Base-by-base conservation (phyloP, 2,113 vertebrate genomes). In the Podarcis raffonei region DNA sequence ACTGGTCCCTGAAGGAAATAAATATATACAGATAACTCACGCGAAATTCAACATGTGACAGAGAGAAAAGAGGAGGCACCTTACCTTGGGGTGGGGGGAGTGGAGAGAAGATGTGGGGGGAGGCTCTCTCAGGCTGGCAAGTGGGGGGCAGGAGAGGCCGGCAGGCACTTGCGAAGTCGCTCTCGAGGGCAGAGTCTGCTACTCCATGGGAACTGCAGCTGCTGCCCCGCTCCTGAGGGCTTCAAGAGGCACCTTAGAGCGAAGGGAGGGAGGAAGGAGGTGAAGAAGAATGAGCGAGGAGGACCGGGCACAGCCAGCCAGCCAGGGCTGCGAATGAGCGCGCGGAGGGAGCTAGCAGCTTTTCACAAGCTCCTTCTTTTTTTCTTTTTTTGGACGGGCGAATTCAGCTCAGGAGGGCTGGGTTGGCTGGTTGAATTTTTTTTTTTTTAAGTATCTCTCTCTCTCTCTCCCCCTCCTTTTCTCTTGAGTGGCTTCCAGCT, bases 401-500 rank as follows among this genome's bases (percentile, higher is more conserved):
- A 91, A 89, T 88, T 79, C 86, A 90, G 57, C 80, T 92, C 66
- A 53, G 68, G 90, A 91, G 93, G 89, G 89, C 71, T n/a, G 88
- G 85, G 91, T 59, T 32, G 91, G 89, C 89, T 84, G 86, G 85
- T 39, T 48, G 83, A 53, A 2, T 11, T 53, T 53, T 48, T 48
- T 48, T 11, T 53, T 53, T 53, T 53, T 48, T 2, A 53, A 53
- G 48, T 53, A 53, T 15, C 69, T 18, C 18, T 18, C 68, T 39
- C 39, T n/a, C n/a, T 42, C 42, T 79, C 65, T 0, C 15, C 53
- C 48, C 0, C 8, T 75, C 57, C 53, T 59, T 81, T 82, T 57
- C 35, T 23, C 85, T 83, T 83, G 65, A 85, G 48, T 76, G 48
- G 81, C 87, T 95, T 93, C 87, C 95, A 91, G 89, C 90, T 91